Percentiles rank a stretch among this genome's conserved stretches.
phyloP scores from a whole-genome alignment of 2,888 invertebrate genomes.

The Rhogogaster chlorosoma region DNA sequence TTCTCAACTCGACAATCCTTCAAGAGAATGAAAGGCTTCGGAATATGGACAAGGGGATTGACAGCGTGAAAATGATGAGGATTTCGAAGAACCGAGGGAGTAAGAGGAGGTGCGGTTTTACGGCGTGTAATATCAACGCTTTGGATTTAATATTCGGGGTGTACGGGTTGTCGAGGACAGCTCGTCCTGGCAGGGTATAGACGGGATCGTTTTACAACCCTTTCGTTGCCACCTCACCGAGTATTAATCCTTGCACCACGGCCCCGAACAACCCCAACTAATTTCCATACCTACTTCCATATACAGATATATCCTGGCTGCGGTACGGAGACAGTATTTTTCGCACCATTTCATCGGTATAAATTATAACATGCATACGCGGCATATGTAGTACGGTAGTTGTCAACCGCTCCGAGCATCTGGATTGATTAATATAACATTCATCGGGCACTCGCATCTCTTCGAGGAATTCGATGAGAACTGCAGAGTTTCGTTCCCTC shows the following conservation, averaged over 20 bases:
- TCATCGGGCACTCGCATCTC: slow-evolving; percentile 55
- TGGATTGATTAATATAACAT: slow-evolving; percentile 62
- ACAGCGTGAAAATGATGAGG: slow-evolving; percentile 15
- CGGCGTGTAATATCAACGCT: slow-evolving; percentile 48
- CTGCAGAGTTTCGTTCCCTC: neutral
- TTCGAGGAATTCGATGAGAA: neutral
- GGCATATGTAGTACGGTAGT: neutral
- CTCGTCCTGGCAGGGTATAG: slow-evolving; percentile 25
- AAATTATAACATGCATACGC: neutral
- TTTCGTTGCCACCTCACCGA: slow-evolving; percentile 29
- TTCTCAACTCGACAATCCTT: neutral
- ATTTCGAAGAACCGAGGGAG: neutral
- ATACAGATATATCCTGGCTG: neutral
- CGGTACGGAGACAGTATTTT: neutral
- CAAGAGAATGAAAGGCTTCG: neutral
- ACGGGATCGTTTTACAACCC: slow-evolving; percentile 48
- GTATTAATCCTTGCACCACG: slow-evolving; percentile 34
- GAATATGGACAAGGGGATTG: slow-evolving; percentile 35
- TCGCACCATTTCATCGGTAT: neutral
- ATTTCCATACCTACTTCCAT: slow-evolving; percentile 27
- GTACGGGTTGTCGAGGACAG: slow-evolving; percentile 48
- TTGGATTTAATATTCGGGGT: slow-evolving; percentile 50
- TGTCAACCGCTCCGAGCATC: slow-evolving; percentile 12
- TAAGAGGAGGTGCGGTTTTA: slow-evolving; percentile 31
- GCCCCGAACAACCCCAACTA: slow-evolving; percentile 19